These are phyloP conservation scores for rat (Rattus norvegicus) DNA, from an alignment of 2,113 vertebrate species.

Conservation along the genomic window GRCr8 NC_086034.1:43067501-43068000, in stretches of 20 bases:
- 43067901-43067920: too few species aligned
- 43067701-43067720: background rate
- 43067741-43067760: background rate
- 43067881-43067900: too few species aligned
- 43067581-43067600: background rate
- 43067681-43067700: background rate
- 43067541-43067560: background rate
- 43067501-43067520: background rate
- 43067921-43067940: background rate
- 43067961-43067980: background rate
- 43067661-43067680: background rate
- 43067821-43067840: background rate
- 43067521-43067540: background rate
- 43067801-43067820: background rate
- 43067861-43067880: too few species aligned
- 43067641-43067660: background rate
- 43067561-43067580: background rate
- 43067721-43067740: background rate
- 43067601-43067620: background rate
- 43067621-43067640: background rate
- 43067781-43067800: too few species aligned
- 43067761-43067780: too few species aligned
- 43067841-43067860: background rate
- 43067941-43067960: background rate
- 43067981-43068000: background rate